phyloP scores from a whole-genome alignment of 2,888 invertebrate species.

The Eulithis testata region DNA sequence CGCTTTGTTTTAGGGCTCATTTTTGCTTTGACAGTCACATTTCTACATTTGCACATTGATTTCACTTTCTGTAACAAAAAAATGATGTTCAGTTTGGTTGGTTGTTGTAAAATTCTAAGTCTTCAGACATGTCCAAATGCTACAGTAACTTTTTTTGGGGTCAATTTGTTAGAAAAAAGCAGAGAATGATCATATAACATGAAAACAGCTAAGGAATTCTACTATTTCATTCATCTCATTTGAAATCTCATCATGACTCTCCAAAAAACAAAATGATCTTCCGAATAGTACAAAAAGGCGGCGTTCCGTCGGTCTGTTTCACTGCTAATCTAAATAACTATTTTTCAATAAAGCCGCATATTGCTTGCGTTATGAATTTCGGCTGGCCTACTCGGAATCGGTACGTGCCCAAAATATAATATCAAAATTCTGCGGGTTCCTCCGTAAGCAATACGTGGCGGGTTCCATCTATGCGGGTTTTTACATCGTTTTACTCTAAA shows the following conservation, averaged over 20 bases:
- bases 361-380: conserved; percentile 72
- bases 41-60: conserved; percentile 79
- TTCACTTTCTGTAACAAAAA: conserved; percentile 61
- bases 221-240: conserved; percentile 4
- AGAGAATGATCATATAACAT: background rate
- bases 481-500: conserved; percentile 27
- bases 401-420: conserved; percentile 73
- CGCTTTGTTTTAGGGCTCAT: conserved; percentile 72
- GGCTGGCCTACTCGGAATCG: conserved; percentile 56
- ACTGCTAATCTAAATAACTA: conserved; percentile 73
- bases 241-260: conserved; percentile 4
- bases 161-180: background rate
- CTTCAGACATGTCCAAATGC: too few relatives aligned
- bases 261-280: conserved; percentile 10
- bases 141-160: too few relatives aligned
- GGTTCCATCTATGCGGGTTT: conserved; percentile 24
- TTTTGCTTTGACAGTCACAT: conserved; percentile 66
- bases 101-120: too few relatives aligned
- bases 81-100: background rate
- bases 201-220: background rate
- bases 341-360: conserved; percentile 77
- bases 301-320: conserved; percentile 49
- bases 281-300: conserved; percentile 20
- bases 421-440: conserved; percentile 44
- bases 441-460: conserved; percentile 38